Base-by-base conservation (phyloP, 2,113 vertebrate species). In the Alethe castanea region DNA sequence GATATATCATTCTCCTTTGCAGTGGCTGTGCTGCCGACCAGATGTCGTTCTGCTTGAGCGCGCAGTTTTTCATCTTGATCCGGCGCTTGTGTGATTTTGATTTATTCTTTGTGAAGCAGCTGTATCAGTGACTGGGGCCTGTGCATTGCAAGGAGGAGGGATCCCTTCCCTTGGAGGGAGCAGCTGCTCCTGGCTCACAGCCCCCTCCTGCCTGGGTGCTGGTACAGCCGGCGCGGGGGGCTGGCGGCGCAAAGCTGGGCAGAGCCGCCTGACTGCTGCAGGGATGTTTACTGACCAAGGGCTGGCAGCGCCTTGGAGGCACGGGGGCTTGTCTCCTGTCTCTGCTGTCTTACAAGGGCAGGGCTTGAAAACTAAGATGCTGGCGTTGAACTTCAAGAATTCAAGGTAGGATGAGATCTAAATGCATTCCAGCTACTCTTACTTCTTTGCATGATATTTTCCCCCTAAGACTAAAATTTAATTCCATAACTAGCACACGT, bases 281-380 rank as follows among this genome's bases (percentile, higher is more conserved):
- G 79, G 64, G 56, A 81, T 96, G 96, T 96, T 93, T 94, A 76
- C 91, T 72, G 42, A 47, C 4, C 6, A 31, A 23, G 80, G 86
- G 72, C 85, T 91, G 81, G 38, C 84, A 50, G n/a, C 14, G 67
- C n/a, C 59, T 65, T 48, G 69, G 19, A 33, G 83, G 42, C 77
- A 78, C 33, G 18, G 73, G 22, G 84, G 24, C 35, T 59, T 65
- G 59, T 54, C 87, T 86, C 53, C 86, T 54, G 1, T 53, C 57
- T 44, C 80, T 40, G 6, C 9, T 48, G 47, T 40, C 66, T 79
- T 66, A 44, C 38, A 36, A 35, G 71, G 59, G 60, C 42, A 70
- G 23, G 12, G 29, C 54, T 65, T 71, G 60, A 83, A 81, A 86
- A 14, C 67, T 5, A 88, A 86, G 44, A 92, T 96, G 96, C 77